phyloP scores from a whole-genome alignment of 2,888 invertebrate genomes.

The Coelinius sp. region DNA sequence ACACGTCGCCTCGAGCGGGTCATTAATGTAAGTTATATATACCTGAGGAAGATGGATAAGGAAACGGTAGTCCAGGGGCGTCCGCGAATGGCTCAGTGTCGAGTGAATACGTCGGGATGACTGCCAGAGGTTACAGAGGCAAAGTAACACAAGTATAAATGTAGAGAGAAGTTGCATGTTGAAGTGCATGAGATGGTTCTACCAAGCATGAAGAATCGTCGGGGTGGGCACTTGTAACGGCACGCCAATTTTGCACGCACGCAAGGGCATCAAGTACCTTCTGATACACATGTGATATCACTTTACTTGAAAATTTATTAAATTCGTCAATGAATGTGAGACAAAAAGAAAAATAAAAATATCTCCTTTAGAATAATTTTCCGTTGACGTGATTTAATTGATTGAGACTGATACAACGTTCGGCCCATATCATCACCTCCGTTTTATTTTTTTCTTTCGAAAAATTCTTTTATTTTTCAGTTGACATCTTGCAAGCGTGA shows the following conservation, averaged over 20 bases:
- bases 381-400: too few relatives aligned
- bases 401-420: too few relatives aligned
- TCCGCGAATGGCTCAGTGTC: not conserved
- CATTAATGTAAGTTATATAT: not conserved
- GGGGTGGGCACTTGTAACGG: not conserved
- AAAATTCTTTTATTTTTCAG: not conserved
- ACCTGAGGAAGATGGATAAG: not conserved
- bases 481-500: constrained; percentile 28
- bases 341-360: too few relatives aligned
- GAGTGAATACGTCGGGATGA: not conserved
- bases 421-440: too few relatives aligned
- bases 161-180: not conserved
- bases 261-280: not conserved
- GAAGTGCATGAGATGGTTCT: not conserved
- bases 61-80: not conserved
- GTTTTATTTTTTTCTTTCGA: too few relatives aligned
- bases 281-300: not conserved
- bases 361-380: too few relatives aligned
- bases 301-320: too few relatives aligned
- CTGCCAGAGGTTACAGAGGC: not conserved
- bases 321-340: too few relatives aligned
- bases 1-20: not conserved
- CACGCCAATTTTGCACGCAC: constrained; percentile 2
- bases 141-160: not conserved
- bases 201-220: constrained; percentile 9